A percentile compares a stretch with the other conserved stretches of the same genome.
phyloP scores from a whole-genome alignment of 2,888 invertebrate species.

The Andrena dorsata region DNA sequence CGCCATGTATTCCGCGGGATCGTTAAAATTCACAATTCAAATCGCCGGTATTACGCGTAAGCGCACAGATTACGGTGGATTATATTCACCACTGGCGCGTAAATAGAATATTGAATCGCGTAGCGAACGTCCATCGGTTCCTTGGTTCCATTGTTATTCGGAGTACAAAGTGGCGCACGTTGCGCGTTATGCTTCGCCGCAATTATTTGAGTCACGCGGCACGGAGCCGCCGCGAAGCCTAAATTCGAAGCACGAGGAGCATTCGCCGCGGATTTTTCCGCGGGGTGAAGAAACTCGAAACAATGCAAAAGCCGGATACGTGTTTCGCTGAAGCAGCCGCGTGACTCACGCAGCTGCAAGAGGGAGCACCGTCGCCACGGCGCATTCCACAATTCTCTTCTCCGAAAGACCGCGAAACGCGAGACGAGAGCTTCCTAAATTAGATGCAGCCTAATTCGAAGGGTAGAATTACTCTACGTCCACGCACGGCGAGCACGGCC shows the following conservation, averaged over 20 bases:
- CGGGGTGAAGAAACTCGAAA: conserved; percentile 73
- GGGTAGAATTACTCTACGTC: conserved; percentile 39
- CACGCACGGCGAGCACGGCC: background rate
- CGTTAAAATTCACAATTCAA: background rate
- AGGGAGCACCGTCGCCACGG: conserved; percentile 35
- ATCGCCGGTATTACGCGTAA: background rate
- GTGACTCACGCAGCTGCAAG: conserved; percentile 59
- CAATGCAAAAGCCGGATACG: conserved; percentile 67
- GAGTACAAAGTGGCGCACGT: background rate
- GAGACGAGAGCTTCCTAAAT: conserved; percentile 60
- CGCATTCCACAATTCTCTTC: conserved; percentile 55
- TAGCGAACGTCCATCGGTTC: background rate
- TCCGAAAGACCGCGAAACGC: conserved; percentile 59
- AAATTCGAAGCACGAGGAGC: conserved; percentile 5
- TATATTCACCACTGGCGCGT: background rate
- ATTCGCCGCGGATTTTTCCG: conserved; percentile 28
- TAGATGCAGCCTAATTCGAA: conserved; percentile 56
- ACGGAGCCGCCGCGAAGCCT: background rate
- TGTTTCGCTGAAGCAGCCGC: conserved; percentile 34
- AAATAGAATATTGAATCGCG: background rate
- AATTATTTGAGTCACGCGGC: conserved; percentile 3
- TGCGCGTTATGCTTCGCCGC: background rate
- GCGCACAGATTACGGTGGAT: background rate
- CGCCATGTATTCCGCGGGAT: background rate
- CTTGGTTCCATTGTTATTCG: background rate